Conservation (phyloP, 2,113 vertebrate species). For the Toxotes chatareus region DNA sequence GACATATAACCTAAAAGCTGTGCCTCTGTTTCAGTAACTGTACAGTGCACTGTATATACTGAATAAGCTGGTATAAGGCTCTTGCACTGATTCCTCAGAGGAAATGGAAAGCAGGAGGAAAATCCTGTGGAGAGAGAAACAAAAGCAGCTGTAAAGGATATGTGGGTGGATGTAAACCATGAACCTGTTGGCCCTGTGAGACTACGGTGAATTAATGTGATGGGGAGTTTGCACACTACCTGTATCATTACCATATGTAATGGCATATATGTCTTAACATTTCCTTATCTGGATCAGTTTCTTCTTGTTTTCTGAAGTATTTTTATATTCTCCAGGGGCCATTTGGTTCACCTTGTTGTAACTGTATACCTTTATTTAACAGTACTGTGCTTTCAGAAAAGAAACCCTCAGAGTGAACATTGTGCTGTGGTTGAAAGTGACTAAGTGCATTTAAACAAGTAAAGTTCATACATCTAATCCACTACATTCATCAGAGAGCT, state of each 20-base stretch:
- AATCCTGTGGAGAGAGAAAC: background rate
- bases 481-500: no score
- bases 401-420: background rate
- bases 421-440: background rate
- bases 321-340: background rate
- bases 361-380: background rate
- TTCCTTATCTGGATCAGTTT: background rate
- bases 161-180: constrained; percentile 29
- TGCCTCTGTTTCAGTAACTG: no score
- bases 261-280: constrained; percentile 1
- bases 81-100: constrained; percentile 10
- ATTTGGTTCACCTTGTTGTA: background rate
- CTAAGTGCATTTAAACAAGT: background rate
- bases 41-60: background rate
- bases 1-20: background rate
- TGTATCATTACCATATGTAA: background rate
- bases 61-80: background rate
- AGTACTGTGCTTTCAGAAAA: background rate
- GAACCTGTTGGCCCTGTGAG: constrained; percentile 17
- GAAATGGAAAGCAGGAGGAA: constrained; percentile 4
- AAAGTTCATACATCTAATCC: no score
- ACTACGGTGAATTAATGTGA: background rate
- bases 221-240: background rate
- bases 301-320: background rate
- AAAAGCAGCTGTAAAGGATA: constrained; percentile 31